Conservation (phyloP, 2,113 vertebrate genomes). For the Piliocolobus tephrosceles region DNA sequence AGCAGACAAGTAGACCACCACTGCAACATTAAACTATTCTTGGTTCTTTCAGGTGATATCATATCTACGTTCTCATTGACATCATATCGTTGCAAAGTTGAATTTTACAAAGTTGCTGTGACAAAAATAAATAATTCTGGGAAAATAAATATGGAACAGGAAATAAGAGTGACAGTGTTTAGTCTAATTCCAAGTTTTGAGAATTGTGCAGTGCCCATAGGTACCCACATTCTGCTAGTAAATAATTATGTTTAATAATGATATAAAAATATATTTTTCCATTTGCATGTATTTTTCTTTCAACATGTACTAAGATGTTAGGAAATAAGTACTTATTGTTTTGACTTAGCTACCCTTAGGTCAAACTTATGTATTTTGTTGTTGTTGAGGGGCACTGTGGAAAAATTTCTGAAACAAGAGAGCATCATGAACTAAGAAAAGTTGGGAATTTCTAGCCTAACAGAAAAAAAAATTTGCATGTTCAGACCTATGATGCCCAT, state of each 20-base stretch:
- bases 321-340: background rate
- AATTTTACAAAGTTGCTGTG: background rate
- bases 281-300: background rate
- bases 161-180: background rate
- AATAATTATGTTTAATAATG: background rate
- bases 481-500: background rate
- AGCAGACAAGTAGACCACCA: background rate
- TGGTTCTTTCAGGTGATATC: background rate
- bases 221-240: background rate
- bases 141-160: background rate
- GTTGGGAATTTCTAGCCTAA: background rate
- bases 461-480: background rate
- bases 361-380: background rate
- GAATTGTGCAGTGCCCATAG: background rate
- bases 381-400: background rate
- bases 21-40: background rate
- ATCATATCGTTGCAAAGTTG: background rate
- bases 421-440: background rate
- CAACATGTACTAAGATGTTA: background rate
- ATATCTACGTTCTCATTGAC: background rate
- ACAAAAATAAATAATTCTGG: background rate
- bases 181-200: background rate
- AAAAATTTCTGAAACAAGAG: background rate
- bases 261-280: background rate
- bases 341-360: too few relatives aligned